Evolutionary conservation across 1,140 invertebrate genomes (phyloP).

Genomic region (Drosophila arawakana): DNA sequence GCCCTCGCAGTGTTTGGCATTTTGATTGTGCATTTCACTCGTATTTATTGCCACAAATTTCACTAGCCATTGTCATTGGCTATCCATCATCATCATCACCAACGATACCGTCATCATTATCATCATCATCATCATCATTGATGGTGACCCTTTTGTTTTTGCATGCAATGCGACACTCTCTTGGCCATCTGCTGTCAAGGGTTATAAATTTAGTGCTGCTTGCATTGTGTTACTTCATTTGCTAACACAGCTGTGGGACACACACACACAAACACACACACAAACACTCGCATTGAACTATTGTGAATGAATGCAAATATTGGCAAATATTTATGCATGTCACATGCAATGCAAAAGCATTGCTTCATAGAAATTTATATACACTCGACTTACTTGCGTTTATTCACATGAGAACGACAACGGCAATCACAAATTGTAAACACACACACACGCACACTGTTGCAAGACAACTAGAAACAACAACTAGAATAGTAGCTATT

Average conservation of each 20-base stretch:
- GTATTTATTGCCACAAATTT: slow-evolving; percentile 74
- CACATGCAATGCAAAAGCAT: slow-evolving; percentile 41
- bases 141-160: slow-evolving; percentile 48
- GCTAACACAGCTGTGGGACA: slow-evolving; percentile 37
- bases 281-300: slow-evolving; percentile 1
- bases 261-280: slow-evolving; percentile 8
- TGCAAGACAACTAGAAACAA: not conserved
- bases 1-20: slow-evolving; percentile 38
- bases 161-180: slow-evolving; percentile 36
- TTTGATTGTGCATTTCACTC: slow-evolving; percentile 45
- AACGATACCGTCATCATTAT: slow-evolving; percentile 32
- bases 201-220: slow-evolving; percentile 73
- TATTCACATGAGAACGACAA: slow-evolving; percentile 47
- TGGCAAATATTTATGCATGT: slow-evolving; percentile 77
- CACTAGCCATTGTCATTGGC: slow-evolving; percentile 59
- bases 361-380: slow-evolving; percentile 39
- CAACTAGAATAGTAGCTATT: not conserved
- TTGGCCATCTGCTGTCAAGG: slow-evolving; percentile 63
- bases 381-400: slow-evolving; percentile 57
- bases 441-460: slow-evolving; percentile 9
- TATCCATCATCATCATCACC: slow-evolving; percentile 60
- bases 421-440: slow-evolving; percentile 33
- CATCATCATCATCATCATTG: slow-evolving; percentile 46
- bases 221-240: slow-evolving; percentile 58
- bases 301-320: slow-evolving; percentile 68